Conservation (phyloP, 2,797 vertebrate species). For the Heteromormyrus szaboi region DNA sequence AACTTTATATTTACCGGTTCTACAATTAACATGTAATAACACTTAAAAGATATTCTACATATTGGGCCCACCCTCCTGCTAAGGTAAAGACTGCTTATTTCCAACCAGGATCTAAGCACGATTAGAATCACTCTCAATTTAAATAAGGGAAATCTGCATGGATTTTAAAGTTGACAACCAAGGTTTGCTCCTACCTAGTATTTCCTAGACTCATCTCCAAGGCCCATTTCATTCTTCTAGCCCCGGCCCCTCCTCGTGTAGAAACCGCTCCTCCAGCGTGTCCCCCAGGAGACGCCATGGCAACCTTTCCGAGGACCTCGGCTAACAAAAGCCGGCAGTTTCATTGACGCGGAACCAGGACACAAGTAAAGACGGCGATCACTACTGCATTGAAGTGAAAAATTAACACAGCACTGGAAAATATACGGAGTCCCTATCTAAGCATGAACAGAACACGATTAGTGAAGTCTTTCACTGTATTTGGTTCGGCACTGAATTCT, state of each 20-base stretch:
- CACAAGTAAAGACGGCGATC: not conserved
- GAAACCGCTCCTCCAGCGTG: constrained; percentile 62
- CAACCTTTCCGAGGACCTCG: constrained; percentile 21
- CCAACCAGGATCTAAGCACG: not conserved
- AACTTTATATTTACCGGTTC: not conserved
- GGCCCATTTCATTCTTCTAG: constrained; percentile 67
- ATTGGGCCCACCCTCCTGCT: not conserved
- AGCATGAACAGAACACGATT: not conserved
- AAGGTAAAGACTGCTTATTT: not conserved
- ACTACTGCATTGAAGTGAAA: not conserved
- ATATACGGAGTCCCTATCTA: not conserved
- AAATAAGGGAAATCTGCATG: not conserved
- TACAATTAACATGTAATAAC: not conserved
- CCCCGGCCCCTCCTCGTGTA: constrained; percentile 51
- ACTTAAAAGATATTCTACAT: not conserved
- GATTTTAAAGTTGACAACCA: not conserved
- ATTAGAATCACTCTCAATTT: not conserved
- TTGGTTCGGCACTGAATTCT: not conserved
- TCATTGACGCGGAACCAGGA: not conserved
- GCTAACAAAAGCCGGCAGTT: not conserved
- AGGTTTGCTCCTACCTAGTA: constrained; percentile 48
- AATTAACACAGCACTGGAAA: not conserved
- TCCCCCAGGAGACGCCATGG: constrained; percentile 65
- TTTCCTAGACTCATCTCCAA: constrained; percentile 64
- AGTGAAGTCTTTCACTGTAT: not conserved